phyloP scores from a whole-genome alignment of 2,797 vertebrate genomes.

The Morus bassanus region DNA sequence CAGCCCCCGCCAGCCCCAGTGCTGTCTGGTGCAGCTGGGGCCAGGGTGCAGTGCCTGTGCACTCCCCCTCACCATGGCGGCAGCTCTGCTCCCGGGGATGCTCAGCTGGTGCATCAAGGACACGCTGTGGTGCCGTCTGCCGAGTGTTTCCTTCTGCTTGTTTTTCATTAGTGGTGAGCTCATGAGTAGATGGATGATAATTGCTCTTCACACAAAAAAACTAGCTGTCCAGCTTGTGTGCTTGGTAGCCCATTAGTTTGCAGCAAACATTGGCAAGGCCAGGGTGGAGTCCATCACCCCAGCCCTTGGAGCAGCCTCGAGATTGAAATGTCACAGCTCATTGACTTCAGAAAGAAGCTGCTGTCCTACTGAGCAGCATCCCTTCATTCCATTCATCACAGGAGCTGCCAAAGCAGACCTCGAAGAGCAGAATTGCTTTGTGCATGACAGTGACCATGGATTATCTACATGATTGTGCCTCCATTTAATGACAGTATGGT shows the following conservation, averaged over 20 bases:
- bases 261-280: neutral
- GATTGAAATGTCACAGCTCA: neutral
- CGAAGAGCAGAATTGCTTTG: neutral
- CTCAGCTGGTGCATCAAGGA: neutral
- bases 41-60: fast-evolving
- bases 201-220: neutral
- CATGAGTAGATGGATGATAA: neutral
- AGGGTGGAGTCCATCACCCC: neutral
- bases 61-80: neutral
- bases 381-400: neutral
- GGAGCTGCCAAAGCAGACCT: neutral
- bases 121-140: fast-evolving
- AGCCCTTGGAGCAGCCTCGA: neutral
- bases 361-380: neutral
- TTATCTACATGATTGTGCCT: neutral
- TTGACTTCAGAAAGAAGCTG: neutral
- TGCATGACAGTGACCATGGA: neutral
- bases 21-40: fast-evolving
- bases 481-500: neutral
- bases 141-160: neutral
- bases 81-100: neutral
- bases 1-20: fast-evolving
- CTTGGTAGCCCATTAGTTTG: neutral
- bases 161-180: neutral
- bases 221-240: neutral